These are phyloP conservation scores for Drosophila suboccidentalis DNA, from an alignment of 2,888 invertebrate genomes.

Conservation along the genomic window DNA sequence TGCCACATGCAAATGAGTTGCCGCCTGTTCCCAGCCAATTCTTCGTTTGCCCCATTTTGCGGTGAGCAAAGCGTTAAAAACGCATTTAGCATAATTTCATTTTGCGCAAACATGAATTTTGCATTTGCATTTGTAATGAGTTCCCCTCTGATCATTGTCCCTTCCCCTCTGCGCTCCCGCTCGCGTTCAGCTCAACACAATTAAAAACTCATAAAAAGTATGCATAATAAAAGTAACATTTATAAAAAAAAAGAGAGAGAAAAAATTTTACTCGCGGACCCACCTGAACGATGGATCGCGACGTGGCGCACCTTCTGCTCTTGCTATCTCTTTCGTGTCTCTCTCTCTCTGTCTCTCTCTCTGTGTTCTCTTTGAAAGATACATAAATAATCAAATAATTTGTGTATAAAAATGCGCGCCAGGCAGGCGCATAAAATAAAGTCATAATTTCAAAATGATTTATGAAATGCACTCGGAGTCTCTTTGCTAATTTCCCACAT, in stretches of 20 bases:
- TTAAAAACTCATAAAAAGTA: conserved; percentile 69
- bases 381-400: conserved; percentile 73
- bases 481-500: conserved; percentile 30
- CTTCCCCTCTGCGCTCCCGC: background rate
- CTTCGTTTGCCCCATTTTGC: conserved; percentile 29
- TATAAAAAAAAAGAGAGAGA: conserved; percentile 21
- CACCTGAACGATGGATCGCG: conserved; percentile 38
- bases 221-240: conserved; percentile 37
- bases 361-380: conserved; percentile 26
- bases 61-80: conserved; percentile 58
- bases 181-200: conserved; percentile 37
- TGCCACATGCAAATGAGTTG: conserved; percentile 53
- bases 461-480: conserved; percentile 65
- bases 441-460: conserved; percentile 79
- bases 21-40: conserved; percentile 36
- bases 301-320: conserved; percentile 42
- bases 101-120: conserved; percentile 68
- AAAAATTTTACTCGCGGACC: conserved; percentile 33
- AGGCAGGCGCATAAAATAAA: conserved; percentile 69
- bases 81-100: conserved; percentile 63
- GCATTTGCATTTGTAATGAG: conserved; percentile 69
- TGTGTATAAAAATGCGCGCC: conserved; percentile 72
- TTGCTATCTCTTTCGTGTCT: background rate
- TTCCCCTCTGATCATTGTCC: conserved; percentile 17
- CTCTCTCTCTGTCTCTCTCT: background rate